Conservation (phyloP, 1,140 invertebrate species). For the Drosophila varians region DNA sequence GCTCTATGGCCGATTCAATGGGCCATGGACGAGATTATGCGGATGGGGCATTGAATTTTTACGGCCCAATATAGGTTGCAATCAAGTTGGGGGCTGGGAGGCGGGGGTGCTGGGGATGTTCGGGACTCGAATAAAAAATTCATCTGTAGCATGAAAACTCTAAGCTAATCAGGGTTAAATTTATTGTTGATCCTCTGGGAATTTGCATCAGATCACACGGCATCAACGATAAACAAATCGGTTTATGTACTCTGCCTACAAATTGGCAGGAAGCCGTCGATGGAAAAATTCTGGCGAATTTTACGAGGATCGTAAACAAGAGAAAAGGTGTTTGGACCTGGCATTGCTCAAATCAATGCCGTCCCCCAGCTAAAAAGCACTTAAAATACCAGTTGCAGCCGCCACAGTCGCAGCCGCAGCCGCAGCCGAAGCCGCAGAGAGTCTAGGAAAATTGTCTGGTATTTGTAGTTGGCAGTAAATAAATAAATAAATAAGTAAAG, state of each 20-base stretch:
- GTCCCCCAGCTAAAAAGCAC: slow-evolving; percentile 24
- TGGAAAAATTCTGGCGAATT: slow-evolving; percentile 7
- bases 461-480: slow-evolving; percentile 52
- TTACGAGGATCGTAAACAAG: slow-evolving; percentile 25
- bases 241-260: slow-evolving; percentile 22
- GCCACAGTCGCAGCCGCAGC: not conserved
- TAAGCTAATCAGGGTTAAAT: slow-evolving; percentile 34
- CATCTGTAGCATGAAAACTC: slow-evolving; percentile 18
- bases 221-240: slow-evolving; percentile 14
- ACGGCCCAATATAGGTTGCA: slow-evolving; percentile 2
- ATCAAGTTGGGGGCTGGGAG: not conserved
- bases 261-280: slow-evolving; percentile 19
- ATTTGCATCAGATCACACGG: slow-evolving; percentile 22
- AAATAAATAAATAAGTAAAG: slow-evolving; percentile 67
- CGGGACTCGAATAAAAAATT: slow-evolving; percentile 28
- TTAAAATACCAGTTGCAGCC: slow-evolving; percentile 23
- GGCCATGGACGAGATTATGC: slow-evolving; percentile 27
- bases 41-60: slow-evolving; percentile 27
- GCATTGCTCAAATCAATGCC: slow-evolving; percentile 31
- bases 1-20: slow-evolving; percentile 19
- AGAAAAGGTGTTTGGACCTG: slow-evolving; percentile 27
- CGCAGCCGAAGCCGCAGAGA: not conserved
- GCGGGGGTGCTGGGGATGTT: not conserved
- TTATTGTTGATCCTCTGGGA: slow-evolving; percentile 24
- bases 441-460: slow-evolving; percentile 13